phyloP scores from a whole-genome alignment of 2,113 vertebrate species.

The Empidonax alnorum region DNA sequence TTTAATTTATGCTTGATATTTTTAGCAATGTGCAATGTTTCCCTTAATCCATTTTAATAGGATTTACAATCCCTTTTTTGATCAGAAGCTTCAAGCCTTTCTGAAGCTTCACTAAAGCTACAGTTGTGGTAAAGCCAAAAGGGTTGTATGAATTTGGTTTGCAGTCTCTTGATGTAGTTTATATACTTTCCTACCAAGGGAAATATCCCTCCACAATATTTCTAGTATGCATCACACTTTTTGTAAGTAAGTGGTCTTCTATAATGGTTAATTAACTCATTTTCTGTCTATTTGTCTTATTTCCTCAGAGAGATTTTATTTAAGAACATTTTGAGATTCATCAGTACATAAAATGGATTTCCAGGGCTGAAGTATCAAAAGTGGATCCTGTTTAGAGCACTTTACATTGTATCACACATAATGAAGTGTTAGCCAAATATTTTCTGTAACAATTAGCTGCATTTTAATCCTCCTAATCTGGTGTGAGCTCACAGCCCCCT shows the following conservation, averaged over 20 bases:
- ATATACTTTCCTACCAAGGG: neutral
- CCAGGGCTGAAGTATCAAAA: neutral
- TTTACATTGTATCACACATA: neutral
- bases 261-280: neutral
- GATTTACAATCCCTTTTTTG: constrained; percentile 51
- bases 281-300: neutral
- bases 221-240: neutral
- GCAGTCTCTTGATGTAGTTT: neutral
- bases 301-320: neutral
- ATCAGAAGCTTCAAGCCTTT: constrained; percentile 41
- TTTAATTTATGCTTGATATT: constrained; percentile 17
- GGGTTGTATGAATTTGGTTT: neutral
- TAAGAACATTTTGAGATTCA: neutral
- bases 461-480: neutral
- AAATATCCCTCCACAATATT: neutral
- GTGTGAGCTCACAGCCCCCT: neutral
- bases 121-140: constrained; percentile 20
- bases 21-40: constrained; percentile 37
- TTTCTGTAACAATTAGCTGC: neutral
- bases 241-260: neutral
- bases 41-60: constrained; percentile 47
- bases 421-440: neutral
- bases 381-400: neutral
- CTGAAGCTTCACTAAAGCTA: constrained; percentile 24
- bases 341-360: neutral